Percentiles rank a stretch among this genome's conserved stretches.
Evolutionary conservation across 2,888 invertebrate species (phyloP).

Genomic region (Drosophila helvetica): DNA sequence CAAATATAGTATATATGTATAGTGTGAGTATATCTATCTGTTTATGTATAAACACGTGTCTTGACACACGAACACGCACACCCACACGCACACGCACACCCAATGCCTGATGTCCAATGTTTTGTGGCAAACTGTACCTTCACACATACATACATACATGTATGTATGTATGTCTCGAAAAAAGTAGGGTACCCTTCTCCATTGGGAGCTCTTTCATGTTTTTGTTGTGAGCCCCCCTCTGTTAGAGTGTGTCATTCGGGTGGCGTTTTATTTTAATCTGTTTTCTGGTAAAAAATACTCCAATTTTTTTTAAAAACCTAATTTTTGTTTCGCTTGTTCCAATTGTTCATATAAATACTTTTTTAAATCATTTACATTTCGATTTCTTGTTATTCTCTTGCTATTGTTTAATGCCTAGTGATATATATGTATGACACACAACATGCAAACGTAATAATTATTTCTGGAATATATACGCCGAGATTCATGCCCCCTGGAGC

Average conservation of each 20-base stretch:
- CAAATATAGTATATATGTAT: conserved; percentile 18
- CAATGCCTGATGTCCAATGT: background rate
- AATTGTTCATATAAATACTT: conserved; percentile 25
- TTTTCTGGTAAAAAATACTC: conserved; percentile 43
- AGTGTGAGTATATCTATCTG: conserved; percentile 41
- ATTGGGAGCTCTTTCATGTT: conserved; percentile 2
- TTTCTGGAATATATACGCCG: conserved; percentile 1
- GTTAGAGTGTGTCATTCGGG: background rate
- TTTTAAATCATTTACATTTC: conserved; percentile 34
- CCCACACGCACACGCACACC: conserved; percentile 3
- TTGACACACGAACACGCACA: conserved; percentile 8
- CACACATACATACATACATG: background rate
- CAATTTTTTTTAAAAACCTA: conserved; percentile 14
- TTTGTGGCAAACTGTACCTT: conserved; percentile 19
- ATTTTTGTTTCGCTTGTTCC: conserved; percentile 5
- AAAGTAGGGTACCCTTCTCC: conserved; percentile 9
- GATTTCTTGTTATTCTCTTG: conserved; percentile 16
- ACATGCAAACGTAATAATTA: too few relatives aligned
- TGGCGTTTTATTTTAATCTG: conserved; percentile 15
- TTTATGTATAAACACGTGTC: conserved; percentile 52
- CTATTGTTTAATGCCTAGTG: conserved; percentile 57
- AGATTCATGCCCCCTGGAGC: background rate
- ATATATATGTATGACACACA: conserved; percentile 43
- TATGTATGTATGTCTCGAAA: conserved; percentile 23
- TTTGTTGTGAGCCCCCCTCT: too few relatives aligned